Base-by-base conservation (phyloP, 2,888 invertebrate species). In the Cremastobaeus sp. region DNA sequence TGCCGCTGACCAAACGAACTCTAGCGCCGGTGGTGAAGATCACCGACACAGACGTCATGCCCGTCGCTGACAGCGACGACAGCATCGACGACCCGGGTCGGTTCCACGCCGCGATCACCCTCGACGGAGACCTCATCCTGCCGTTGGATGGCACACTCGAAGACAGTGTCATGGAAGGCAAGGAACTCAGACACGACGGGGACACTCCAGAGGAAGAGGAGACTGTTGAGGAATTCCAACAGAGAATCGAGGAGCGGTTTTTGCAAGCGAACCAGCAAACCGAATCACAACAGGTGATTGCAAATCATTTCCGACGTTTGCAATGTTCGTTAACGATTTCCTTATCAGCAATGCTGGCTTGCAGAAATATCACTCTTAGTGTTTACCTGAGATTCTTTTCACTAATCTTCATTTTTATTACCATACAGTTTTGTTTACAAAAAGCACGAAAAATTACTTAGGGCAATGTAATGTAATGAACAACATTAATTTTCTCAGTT, bases 241-340 rank as follows among this genome's bases (percentile, higher is more conserved):
- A 89, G 78, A 89, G 92, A 75, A 89, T 92, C 55, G 93, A 92
- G 85, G 91, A 91, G 47, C 89, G 91, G 30, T 92, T 90, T 81
- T 90, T 92, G 35, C 89, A 91, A 77, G 91, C 91, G 18, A 92
- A 92, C 81, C 90, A 89, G 83, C 92, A 92, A 86, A 88, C 92
- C 73, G 91, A 91, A 81, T 83, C 82, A 37, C 84, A 81, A 77
- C 92, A 93, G 88, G 87, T 85, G 47, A 55, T 48, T 9, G 9
- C 4, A 1, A 6, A 12, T 43, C n/a, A 9, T 39, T 12, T 14
- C n/a, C n/a, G n/a, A n/a, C n/a, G n/a, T n/a, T n/a, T n/a, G n/a
- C n/a, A n/a, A n/a, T n/a, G n/a, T n/a, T n/a, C n/a, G n/a, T n/a
- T n/a, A n/a, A n/a, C n/a, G n/a, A n/a, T n/a, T n/a, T n/a, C n/a